These are phyloP conservation scores for Hydropsyche betteni DNA, from an alignment of 2,888 invertebrate species.

Conservation along the genomic window DNA sequence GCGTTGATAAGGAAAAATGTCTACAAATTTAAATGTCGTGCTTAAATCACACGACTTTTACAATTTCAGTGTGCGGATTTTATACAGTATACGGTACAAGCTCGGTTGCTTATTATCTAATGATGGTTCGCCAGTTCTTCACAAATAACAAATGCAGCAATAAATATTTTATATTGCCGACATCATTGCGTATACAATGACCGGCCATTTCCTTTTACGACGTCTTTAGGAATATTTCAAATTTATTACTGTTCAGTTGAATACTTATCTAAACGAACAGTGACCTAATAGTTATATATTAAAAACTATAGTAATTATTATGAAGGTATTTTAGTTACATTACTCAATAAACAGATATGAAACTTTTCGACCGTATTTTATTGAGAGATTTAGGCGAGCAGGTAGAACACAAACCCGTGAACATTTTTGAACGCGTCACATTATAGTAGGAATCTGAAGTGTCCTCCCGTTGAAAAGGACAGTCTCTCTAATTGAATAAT, in stretches of 20 bases:
- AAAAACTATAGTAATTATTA: no score
- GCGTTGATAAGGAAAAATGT: no score
- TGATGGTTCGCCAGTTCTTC: slow-evolving; percentile 28
- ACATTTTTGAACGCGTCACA: slow-evolving; percentile 10
- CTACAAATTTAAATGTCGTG: no score
- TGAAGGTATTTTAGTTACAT: no score
- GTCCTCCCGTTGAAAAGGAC: slow-evolving; percentile 11
- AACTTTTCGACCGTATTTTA: neutral
- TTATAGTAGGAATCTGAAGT: neutral
- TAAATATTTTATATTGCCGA: slow-evolving; percentile 37
- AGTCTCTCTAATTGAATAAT: slow-evolving; percentile 48
- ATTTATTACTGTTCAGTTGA: slow-evolving; percentile 1
- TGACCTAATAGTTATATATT: no score
- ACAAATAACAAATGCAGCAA: slow-evolving; percentile 36
- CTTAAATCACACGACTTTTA: neutral
- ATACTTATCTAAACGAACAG: neutral
- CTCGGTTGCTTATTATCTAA: slow-evolving; percentile 32
- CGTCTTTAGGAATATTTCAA: slow-evolving; percentile 26
- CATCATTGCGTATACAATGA: slow-evolving; percentile 28
- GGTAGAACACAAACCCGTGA: slow-evolving; percentile 36
- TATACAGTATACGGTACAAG: neutral
- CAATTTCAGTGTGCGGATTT: neutral
- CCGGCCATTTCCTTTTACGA: slow-evolving; percentile 29
- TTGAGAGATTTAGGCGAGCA: slow-evolving; percentile 11
- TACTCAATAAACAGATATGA: no score